Evolutionary conservation across 2,888 invertebrate genomes (phyloP), one percentile per base, ranked within the genome.

Genomic region (Bibio marci): DNA sequence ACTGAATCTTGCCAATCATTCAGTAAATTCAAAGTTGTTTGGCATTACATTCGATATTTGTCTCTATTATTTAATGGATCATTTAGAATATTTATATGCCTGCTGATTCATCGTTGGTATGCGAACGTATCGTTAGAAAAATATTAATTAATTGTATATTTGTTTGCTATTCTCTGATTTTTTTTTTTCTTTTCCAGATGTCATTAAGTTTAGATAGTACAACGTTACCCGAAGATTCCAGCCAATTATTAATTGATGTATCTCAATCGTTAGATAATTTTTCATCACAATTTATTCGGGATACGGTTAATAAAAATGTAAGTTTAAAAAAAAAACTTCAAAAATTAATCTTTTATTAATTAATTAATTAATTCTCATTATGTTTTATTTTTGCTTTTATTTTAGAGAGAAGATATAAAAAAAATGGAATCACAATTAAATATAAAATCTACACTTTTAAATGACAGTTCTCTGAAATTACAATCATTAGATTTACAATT

Each of bases 291-390:
- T 69, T 64, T 44, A 71, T 80, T 49, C 70, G 71, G 51, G 76
- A 79, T 39, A 70, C 78, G 27, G 73, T 80, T 25, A 72, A 72
- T 48, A 70, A 76, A 62, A 80, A 80, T 58, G 82, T 82, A 56
- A 72, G 75, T 65, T 11, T 14, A 30, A 14, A 4, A 30, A 14
- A 30, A 30, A 30, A 13, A 12, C n/a, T 12, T 30, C n/a, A n/a
- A n/a, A n/a, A n/a, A n/a, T n/a, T n/a, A n/a, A n/a, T n/a, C n/a
- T n/a, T n/a, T n/a, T n/a, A 13, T 7, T 13, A 30, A 30, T 11
- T 30, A 5, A 30, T 14, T 6, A 30, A 30, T 30, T 12, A 30
- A 30, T n/a, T n/a, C n/a, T n/a, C n/a, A n/a, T n/a, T n/a, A n/a
- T n/a, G n/a, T n/a, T n/a, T n/a, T n/a, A n/a, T n/a, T n/a, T n/a